Base-by-base conservation (phyloP, 2,888 invertebrate species). In the Teinopalpus imperialis region DNA sequence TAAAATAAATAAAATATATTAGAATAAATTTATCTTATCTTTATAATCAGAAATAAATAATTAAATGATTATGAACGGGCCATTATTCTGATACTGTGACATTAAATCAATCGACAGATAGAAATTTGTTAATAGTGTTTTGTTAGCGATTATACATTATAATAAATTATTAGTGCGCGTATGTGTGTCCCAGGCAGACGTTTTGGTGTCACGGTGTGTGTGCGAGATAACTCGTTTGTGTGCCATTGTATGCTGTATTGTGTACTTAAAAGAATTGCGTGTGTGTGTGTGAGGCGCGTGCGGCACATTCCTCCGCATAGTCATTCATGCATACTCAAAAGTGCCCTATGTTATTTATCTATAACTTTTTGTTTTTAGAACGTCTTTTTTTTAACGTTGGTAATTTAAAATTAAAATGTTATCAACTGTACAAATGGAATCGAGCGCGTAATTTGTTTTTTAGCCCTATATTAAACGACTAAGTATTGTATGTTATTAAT, bases 231-330 rank as follows among this genome's bases (percentile, higher is more conserved):
- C 82, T 77, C 65, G 82, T 82, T 81, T 72, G 54, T 49, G 60
- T 62, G 64, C 57, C 63, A 58, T 66, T 71, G 71, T 65, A 59
- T 62, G 62, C 54, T 54, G 52, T 43, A 52, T 52, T 49, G 59
- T 63, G 56, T 41, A 35, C 30, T 44, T 32, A 39, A 40, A 56
- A 54, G 52, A 54, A 30, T 35, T 39, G 10, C 21, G 42, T 45
- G 31, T 39, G 47, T 48, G 57, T 52, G 56, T 49, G 42, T 24
- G 41, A 31, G 58, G 48, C 81, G 82, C 82, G 83, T 81, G 82
- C 82, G 80, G 67, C 72, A 66, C 83, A 83, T 83, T 83, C 83
- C 82, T 61, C 23, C 62, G 79, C 79, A 81, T 77, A 77, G 69
- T 74, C 81, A 83, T 82, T 82, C 82, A 82, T 79, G 80, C 71